Evolutionary conservation across 2,797 vertebrate genomes (phyloP).

Genomic region (Mormyrops boulengeri): DNA sequence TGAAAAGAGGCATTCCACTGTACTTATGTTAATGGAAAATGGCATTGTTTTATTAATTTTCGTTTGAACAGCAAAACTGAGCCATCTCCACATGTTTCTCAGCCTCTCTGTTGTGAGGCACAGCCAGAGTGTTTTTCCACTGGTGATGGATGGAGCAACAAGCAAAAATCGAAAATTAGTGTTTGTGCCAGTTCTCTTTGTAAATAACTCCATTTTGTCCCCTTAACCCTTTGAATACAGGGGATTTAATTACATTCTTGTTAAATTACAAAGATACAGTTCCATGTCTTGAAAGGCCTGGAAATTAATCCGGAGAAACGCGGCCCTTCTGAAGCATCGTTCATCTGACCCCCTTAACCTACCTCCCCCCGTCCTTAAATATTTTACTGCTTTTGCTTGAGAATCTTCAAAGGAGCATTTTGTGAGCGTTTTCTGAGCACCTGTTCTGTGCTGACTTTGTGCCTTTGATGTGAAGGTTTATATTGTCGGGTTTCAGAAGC

Average conservation of each 20-base stretch:
- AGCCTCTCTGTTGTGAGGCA: not conserved
- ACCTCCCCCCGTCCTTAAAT: conserved; percentile 22
- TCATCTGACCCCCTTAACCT: not conserved
- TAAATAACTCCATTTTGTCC: not conserved
- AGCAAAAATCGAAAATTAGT: not conserved
- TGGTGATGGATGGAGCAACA: not conserved
- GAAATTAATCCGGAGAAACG: not conserved
- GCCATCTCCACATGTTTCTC: not conserved
- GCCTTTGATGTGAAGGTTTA: conserved; percentile 36
- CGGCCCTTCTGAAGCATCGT: not conserved
- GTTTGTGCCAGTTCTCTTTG: not conserved
- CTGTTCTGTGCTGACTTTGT: conserved; percentile 54
- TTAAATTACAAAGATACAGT: not conserved
- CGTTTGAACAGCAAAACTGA: not conserved
- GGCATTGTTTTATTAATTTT: not conserved
- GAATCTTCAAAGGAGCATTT: conserved; percentile 37
- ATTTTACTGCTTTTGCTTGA: conserved; percentile 22
- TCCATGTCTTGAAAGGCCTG: not conserved
- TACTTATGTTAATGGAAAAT: not conserved
- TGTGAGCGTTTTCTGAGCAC: conserved; percentile 35
- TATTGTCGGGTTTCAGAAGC: not conserved
- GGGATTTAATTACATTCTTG: not conserved
- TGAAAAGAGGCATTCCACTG: not conserved
- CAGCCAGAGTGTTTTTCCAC: not conserved
- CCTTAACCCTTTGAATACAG: not conserved